Evolutionary conservation across 2,888 invertebrate species (phyloP).

Genomic region (Ectemnius lituratus): DNA sequence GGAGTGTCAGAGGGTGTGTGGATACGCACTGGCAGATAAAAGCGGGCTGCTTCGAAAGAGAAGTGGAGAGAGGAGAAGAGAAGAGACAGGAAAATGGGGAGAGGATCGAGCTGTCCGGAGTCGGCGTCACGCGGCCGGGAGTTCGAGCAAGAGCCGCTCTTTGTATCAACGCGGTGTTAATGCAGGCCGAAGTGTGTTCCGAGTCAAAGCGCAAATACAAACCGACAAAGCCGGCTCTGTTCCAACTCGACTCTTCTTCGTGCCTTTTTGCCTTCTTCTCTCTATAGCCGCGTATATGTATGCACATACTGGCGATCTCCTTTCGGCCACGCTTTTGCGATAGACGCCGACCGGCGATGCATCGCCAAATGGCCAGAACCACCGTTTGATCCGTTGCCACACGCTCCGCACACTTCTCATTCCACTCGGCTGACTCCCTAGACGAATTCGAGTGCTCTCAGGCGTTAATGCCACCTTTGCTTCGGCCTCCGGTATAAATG

Average conservation of each 20-base stretch:
- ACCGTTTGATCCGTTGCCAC: neutral
- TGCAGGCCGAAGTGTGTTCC: conserved; percentile 68
- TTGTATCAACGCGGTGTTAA: conserved; percentile 65
- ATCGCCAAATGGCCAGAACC: conserved; percentile 25
- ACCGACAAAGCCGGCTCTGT: conserved; percentile 67
- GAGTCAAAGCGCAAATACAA: conserved; percentile 67
- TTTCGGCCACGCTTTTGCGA: conserved; percentile 51
- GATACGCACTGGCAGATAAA: too few relatives aligned
- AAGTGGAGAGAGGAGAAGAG: neutral
- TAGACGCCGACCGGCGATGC: conserved; percentile 15
- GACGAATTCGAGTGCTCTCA: conserved; percentile 13
- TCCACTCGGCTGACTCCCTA: conserved; percentile 15
- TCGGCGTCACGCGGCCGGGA: neutral
- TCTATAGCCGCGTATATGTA: conserved; percentile 7
- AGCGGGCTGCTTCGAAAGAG: too few relatives aligned
- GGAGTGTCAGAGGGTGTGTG: too few relatives aligned
- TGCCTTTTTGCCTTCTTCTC: conserved; percentile 22
- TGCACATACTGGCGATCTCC: conserved; percentile 24
- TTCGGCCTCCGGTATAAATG: too few relatives aligned
- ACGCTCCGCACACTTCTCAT: neutral
- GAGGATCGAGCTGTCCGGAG: conserved; percentile 1
- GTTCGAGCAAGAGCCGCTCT: conserved; percentile 39
- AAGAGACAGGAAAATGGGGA: conserved; percentile 12
- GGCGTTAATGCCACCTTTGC: neutral
- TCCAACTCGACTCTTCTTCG: conserved; percentile 44